Conservation (phyloP, 2,113 vertebrate genomes). For the Melierax canorus region DNA sequence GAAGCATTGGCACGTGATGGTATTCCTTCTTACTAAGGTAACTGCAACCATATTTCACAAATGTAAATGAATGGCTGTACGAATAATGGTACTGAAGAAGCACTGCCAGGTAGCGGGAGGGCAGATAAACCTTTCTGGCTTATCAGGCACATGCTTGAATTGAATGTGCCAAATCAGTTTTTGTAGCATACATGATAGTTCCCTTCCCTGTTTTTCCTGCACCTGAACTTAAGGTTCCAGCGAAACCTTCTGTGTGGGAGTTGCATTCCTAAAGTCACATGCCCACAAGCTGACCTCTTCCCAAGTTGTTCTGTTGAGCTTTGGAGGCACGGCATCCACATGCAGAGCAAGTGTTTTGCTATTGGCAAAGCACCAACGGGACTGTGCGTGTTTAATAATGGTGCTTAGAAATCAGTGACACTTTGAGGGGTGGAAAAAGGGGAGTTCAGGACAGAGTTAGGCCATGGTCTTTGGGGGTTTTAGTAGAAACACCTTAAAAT, state of each 20-base stretch:
- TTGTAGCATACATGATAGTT: not conserved
- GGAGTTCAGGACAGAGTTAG: not conserved
- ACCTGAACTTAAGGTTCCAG: fast-evolving
- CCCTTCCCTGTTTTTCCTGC: not conserved
- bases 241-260: not conserved
- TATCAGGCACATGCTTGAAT: not conserved
- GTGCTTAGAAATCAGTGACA: not conserved
- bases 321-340: fast-evolving
- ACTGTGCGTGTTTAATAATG: not conserved
- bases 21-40: not conserved
- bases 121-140: not conserved
- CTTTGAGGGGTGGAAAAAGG: not conserved
- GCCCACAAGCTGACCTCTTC: not conserved
- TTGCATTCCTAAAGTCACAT: fast-evolving
- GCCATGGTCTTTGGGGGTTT: not conserved
- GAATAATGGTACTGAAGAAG: not conserved
- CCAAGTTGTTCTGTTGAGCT: not conserved
- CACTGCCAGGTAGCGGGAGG: not conserved
- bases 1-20: not conserved
- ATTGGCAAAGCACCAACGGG: not conserved
- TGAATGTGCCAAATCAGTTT: not conserved
- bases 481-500: not conserved
- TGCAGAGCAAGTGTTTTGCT: not conserved
- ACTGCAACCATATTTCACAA: fast-evolving
- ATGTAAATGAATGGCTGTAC: not conserved